phyloP scores from a whole-genome alignment of 2,113 vertebrate genomes.

The Neopipo cinnamomea region DNA sequence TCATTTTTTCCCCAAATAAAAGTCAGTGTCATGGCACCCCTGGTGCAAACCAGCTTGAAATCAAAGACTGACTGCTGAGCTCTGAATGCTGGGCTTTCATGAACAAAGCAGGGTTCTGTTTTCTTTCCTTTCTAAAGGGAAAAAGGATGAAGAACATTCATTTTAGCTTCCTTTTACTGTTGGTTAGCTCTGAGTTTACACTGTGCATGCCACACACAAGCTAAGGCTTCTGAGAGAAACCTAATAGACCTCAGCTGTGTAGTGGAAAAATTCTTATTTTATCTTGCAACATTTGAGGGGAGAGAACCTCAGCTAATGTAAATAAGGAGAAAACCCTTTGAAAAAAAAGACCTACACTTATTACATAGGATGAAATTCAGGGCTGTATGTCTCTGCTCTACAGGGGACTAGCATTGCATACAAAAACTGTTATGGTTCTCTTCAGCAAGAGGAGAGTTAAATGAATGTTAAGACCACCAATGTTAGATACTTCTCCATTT shows the following conservation, averaged over 20 bases:
- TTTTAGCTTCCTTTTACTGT: background rate
- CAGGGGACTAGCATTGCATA: background rate
- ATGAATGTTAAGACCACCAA: background rate
- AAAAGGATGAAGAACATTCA: background rate
- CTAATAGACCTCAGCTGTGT: background rate
- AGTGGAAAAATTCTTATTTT: background rate
- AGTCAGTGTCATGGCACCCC: background rate
- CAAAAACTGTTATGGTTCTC: background rate
- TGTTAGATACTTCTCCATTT: background rate
- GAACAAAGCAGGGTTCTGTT: slow-evolving; percentile 3
- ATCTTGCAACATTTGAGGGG: background rate
- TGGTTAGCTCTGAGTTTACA: background rate
- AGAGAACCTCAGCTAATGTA: background rate
- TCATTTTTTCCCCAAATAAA: background rate
- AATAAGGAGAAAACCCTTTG: background rate
- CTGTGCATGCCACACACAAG: background rate
- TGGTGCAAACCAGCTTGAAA: slow-evolving; percentile 9
- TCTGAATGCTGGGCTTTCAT: slow-evolving; percentile 7
- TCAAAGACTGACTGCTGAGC: slow-evolving; percentile 42
- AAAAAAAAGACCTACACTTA: background rate
- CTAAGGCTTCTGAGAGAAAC: background rate
- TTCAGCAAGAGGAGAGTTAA: background rate
- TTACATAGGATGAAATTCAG: background rate
- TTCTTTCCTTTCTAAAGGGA: background rate
- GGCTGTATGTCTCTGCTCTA: background rate